These are phyloP conservation scores for Lissonota sp. DNA, from an alignment of 2,888 invertebrate species.

Conservation along the genomic window DNA sequence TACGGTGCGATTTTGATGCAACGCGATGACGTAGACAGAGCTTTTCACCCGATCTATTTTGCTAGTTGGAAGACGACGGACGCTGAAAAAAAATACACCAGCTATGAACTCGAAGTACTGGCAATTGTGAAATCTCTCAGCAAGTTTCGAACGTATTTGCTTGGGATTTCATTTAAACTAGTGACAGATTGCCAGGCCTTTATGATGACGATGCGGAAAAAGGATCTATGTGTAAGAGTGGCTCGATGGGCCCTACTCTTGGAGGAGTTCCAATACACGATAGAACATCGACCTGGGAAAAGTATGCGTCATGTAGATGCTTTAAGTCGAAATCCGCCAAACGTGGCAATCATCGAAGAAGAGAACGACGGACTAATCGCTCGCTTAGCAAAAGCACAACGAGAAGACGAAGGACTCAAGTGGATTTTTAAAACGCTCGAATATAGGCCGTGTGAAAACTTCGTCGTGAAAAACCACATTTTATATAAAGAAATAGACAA, in stretches of 20 bases:
- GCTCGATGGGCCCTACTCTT: constrained; percentile 16
- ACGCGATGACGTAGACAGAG: constrained; percentile 9
- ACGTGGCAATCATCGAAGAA: constrained; percentile 15
- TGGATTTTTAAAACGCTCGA: constrained; percentile 8
- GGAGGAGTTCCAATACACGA: constrained; percentile 19
- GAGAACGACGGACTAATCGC: constrained; percentile 20
- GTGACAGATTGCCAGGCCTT: constrained; percentile 35
- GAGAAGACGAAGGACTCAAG: constrained; percentile 12
- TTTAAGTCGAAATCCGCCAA: constrained; percentile 44
- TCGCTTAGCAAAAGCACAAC: constrained; percentile 35
- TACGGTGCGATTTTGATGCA: constrained; percentile 51
- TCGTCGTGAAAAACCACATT: constrained; percentile 3
- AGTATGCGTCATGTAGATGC: constrained; percentile 49
- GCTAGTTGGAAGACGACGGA: constrained; percentile 35
- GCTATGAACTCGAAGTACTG: constrained; percentile 58
- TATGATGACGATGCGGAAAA: constrained; percentile 28
- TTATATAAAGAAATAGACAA: constrained; percentile 48
- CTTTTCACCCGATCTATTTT: constrained; percentile 35
- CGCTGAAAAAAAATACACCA: constrained; percentile 14
- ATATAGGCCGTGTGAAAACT: background rate
- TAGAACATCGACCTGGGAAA: constrained; percentile 32
- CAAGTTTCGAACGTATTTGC: constrained; percentile 29
- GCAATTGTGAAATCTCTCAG: constrained; percentile 15
- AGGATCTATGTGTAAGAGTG: constrained; percentile 7
- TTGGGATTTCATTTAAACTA: constrained; percentile 22